A percentile compares a stretch with the other conserved stretches of the same genome.
Conservation (phyloP, 64 coral and sea anemone species). For the Dendrophyllia cribrosa region DNA sequence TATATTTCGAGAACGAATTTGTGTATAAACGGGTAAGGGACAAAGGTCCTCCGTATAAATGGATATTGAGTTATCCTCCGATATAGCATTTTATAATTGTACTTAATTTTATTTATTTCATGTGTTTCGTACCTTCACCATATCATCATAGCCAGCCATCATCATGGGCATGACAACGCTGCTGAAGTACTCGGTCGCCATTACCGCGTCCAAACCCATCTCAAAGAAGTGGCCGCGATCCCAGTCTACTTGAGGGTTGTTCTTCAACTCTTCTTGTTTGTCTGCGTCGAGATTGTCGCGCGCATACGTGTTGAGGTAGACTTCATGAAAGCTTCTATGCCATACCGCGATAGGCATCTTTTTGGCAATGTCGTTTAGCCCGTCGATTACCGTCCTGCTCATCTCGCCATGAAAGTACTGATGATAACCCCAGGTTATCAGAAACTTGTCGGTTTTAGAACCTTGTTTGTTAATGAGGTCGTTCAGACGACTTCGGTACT, state of each 20-base stretch:
- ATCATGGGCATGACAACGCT: neutral
- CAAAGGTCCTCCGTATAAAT: too few relatives aligned
- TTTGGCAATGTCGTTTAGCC: neutral
- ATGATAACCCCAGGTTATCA: constrained; percentile 47
- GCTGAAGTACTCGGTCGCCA: neutral
- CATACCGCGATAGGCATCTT: neutral
- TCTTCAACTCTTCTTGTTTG: neutral
- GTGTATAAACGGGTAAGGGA: too few relatives aligned
- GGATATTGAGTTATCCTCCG: too few relatives aligned
- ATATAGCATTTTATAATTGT: too few relatives aligned
- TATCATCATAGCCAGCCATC: constrained; percentile 14
- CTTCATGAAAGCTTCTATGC: constrained; percentile 44
- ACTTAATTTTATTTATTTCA: too few relatives aligned
- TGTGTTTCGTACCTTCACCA: neutral
- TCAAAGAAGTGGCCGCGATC: constrained; percentile 19
- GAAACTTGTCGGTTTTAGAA: neutral
- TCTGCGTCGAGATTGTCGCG: neutral
- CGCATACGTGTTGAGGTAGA: constrained; percentile 11
- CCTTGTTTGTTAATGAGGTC: neutral
- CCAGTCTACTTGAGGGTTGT: constrained; percentile 23
- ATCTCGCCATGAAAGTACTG: constrained; percentile 31
- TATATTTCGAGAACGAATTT: too few relatives aligned
- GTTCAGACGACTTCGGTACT: neutral
- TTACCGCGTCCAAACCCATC: constrained; percentile 8
- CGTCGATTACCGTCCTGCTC: neutral